Percentiles rank a stretch among this genome's conserved stretches.
Conservation (phyloP, 2,797 vertebrate genomes). For the Lutjanus campechanus region DNA sequence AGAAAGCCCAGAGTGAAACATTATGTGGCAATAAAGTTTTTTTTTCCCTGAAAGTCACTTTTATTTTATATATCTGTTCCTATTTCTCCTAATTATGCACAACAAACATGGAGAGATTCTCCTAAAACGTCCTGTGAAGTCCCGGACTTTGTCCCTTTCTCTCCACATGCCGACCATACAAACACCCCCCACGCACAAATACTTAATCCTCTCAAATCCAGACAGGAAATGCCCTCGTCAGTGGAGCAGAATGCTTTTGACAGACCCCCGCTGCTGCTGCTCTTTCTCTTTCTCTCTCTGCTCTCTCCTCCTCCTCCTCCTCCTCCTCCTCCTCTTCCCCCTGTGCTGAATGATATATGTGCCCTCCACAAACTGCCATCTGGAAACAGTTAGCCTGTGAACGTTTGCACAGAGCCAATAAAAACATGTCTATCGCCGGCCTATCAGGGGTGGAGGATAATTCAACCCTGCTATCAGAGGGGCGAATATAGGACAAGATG, state of each 20-base stretch:
- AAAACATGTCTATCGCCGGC: conserved; percentile 61
- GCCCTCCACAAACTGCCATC: conserved; percentile 74
- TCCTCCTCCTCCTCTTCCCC: conserved; percentile 32
- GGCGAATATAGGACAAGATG: neutral
- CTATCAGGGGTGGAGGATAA: conserved; percentile 47
- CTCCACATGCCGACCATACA: conserved; percentile 52
- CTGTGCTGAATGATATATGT: conserved; percentile 66
- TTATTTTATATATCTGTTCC: neutral
- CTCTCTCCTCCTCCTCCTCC: conserved; percentile 29
- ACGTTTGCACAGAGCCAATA: conserved; percentile 66
- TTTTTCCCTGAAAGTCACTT: conserved; percentile 4
- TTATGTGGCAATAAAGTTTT: neutral
- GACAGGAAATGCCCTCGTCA: conserved; percentile 82
- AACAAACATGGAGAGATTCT: conserved; percentile 20
- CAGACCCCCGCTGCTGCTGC: conserved; percentile 71
- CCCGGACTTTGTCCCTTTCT: conserved; percentile 34
- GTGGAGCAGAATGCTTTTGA: conserved; percentile 80
- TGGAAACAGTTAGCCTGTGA: conserved; percentile 79
- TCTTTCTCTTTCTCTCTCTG: conserved; percentile 22
- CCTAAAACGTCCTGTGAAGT: conserved; percentile 23
- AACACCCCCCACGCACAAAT: conserved; percentile 59
- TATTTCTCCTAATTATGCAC: too few species aligned
- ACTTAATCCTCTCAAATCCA: conserved; percentile 81
- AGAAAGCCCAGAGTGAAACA: conserved; percentile 9
- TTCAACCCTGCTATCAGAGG: conserved; percentile 24